Conservation (phyloP, 2,797 vertebrate genomes). For the Bucorvus abyssinicus region DNA sequence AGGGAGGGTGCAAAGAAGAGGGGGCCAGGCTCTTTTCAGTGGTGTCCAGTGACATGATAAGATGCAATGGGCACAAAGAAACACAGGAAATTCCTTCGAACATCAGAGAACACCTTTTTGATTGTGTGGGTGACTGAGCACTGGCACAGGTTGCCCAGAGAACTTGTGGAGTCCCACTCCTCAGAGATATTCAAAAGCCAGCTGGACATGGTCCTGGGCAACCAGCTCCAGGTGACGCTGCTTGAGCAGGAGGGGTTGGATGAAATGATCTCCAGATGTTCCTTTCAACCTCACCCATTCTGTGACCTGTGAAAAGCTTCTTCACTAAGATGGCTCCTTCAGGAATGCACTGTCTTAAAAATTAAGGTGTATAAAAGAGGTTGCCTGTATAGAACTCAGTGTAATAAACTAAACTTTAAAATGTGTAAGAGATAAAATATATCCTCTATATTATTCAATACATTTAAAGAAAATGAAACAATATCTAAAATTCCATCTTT, state of each 20-base stretch:
- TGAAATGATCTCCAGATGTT: neutral
- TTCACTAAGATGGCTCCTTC: neutral
- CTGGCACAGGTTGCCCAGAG: neutral
- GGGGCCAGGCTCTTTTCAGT: neutral
- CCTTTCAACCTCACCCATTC: neutral
- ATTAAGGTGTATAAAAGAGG: neutral
- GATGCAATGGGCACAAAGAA: neutral
- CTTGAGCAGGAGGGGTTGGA: neutral
- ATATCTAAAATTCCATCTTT: neutral
- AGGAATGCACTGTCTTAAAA: neutral
- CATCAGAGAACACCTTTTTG: neutral
- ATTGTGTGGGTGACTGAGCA: neutral
- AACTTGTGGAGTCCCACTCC: rapidly evolving
- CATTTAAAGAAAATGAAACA: neutral
- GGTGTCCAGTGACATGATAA: neutral
- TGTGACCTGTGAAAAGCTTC: neutral
- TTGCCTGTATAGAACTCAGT: neutral
- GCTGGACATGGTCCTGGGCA: neutral
- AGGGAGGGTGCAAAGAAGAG: neutral
- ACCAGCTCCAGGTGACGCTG: neutral
- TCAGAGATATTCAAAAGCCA: neutral
- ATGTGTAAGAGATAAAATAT: neutral
- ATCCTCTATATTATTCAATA: neutral
- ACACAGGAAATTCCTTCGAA: neutral
- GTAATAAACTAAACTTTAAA: neutral